Evolutionary conservation across 2,888 invertebrate species (phyloP).

Genomic region (Drosophila limbata): DNA sequence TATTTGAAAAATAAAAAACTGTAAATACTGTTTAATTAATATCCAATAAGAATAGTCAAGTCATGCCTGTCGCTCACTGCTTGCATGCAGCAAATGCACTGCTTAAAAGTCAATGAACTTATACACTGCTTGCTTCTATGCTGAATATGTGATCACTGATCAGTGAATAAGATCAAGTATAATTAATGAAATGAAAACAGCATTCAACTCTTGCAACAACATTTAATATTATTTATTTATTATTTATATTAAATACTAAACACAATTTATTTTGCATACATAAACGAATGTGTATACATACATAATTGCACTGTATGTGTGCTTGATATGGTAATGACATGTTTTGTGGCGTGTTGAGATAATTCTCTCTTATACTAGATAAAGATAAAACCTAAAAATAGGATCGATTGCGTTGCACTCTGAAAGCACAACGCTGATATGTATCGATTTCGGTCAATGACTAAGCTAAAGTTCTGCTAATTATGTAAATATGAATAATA

Average conservation of each 20-base stretch:
- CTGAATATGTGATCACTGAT: background rate
- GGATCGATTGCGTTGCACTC: conserved; percentile 39
- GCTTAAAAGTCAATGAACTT: background rate
- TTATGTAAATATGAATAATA: conserved; percentile 8
- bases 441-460: conserved; percentile 51
- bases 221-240: conserved; percentile 35
- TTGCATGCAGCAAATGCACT: background rate
- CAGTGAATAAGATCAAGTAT: background rate
- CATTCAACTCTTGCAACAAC: conserved; percentile 19
- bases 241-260: conserved; percentile 33
- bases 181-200: background rate
- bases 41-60: background rate
- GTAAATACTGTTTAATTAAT: background rate
- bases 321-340: conserved; percentile 58
- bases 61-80: background rate
- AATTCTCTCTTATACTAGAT: background rate
- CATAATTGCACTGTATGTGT: conserved; percentile 40
- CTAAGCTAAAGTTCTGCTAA: conserved; percentile 42
- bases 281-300: conserved; percentile 17
- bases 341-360: conserved; percentile 10
- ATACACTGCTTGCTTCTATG: background rate
- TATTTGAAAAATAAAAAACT: no score
- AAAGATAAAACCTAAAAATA: conserved; percentile 24
- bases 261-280: conserved; percentile 20
- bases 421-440: conserved; percentile 61